These are phyloP conservation scores for Scophthalmus maximus DNA, from an alignment of 2,113 vertebrate genomes.

Conservation along the genomic window DNA sequence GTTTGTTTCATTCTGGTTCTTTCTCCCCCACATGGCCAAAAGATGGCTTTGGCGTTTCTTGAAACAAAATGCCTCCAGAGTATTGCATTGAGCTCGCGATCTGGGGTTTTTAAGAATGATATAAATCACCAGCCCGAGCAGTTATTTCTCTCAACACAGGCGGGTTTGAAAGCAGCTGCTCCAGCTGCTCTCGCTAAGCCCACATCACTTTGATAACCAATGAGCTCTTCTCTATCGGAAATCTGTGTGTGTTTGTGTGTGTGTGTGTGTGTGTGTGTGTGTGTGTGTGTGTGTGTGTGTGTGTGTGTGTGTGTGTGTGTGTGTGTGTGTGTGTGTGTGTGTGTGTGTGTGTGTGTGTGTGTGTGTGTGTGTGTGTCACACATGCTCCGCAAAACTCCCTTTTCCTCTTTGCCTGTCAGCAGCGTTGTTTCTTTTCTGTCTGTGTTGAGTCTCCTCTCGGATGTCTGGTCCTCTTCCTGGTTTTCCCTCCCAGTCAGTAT, in stretches of 20 bases:
- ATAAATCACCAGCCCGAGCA: constrained; percentile 46
- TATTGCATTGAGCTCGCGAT: constrained; percentile 41
- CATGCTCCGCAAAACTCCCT: constrained; percentile 34
- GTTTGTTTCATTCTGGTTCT: constrained; percentile 53
- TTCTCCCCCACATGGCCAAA: constrained; percentile 60
- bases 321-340: constrained; percentile 10
- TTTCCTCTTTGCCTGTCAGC: constrained; percentile 43
- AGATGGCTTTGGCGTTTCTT: constrained; percentile 55
- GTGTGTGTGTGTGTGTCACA: constrained; percentile 6
- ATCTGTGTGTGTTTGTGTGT: not conserved
- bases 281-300: constrained; percentile 7
- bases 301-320: constrained; percentile 5
- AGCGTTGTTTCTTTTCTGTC: constrained; percentile 39
- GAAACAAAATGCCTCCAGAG: constrained; percentile 50
- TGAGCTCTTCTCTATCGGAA: constrained; percentile 15
- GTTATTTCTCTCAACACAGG: constrained; percentile 25
- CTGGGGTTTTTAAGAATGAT: constrained; percentile 28
- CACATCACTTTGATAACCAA: constrained; percentile 32
- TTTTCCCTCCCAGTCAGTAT: constrained; percentile 37
- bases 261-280: not conserved
- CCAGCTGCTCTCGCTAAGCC: not conserved
- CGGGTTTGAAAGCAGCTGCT: constrained; percentile 48
- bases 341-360: constrained; percentile 12
- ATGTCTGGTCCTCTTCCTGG: constrained; percentile 70
- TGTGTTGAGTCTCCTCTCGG: constrained; percentile 59